phyloP scores from a whole-genome alignment of 2,888 invertebrate genomes.

The Caenorhabditis panamensis region DNA sequence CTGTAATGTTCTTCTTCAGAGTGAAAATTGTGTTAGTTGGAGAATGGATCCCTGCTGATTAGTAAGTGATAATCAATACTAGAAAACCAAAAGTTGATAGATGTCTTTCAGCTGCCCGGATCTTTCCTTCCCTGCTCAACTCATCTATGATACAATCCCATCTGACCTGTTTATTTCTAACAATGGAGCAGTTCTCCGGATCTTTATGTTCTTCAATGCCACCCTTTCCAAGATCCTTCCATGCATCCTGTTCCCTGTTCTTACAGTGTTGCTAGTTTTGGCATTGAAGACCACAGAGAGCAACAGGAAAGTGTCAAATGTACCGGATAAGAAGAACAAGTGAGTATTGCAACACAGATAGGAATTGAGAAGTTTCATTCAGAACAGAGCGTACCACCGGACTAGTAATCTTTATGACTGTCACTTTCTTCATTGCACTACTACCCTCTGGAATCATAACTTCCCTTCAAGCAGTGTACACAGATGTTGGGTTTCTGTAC shows the following conservation, averaged over 20 bases:
- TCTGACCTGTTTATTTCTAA: no score
- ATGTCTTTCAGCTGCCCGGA: neutral
- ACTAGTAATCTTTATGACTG: constrained; percentile 24
- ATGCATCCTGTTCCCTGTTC: constrained; percentile 13
- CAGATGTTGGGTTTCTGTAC: constrained; percentile 29
- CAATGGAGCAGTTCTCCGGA: neutral
- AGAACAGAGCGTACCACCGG: constrained; percentile 13
- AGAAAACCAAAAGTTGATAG: no score
- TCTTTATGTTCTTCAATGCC: constrained; percentile 4
- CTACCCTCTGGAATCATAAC: constrained; percentile 25
- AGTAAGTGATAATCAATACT: no score
- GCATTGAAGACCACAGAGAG: no score
- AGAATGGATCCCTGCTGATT: neutral
- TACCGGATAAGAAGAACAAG: no score
- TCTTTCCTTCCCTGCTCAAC: neutral
- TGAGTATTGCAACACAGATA: no score
- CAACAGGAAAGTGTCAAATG: no score
- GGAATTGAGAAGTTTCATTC: no score
- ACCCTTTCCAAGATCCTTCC: constrained; percentile 20
- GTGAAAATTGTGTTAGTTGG: neutral
- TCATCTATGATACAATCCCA: no score
- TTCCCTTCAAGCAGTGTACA: constrained; percentile 8
- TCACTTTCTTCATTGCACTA: constrained; percentile 20
- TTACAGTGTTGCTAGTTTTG: constrained; percentile 9
- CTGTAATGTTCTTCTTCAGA: neutral